Evolutionary conservation across 2,888 invertebrate species (phyloP).

Genomic region (Entomobrya proxima): DNA sequence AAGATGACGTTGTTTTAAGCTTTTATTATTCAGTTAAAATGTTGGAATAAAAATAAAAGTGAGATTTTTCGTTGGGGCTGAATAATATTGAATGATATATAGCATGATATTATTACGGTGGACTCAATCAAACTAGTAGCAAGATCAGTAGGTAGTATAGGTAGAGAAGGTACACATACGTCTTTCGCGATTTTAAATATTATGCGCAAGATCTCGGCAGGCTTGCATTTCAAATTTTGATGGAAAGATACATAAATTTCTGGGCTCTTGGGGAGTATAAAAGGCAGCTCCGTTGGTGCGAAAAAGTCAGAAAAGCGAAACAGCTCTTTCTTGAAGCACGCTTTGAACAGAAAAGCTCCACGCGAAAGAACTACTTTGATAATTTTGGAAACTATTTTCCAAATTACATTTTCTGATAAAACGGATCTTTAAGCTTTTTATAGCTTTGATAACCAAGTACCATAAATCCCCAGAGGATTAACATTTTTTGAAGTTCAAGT

Average conservation of each 20-base stretch:
- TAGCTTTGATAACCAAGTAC: not conserved
- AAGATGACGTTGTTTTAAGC: too few relatives aligned
- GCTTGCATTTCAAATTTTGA: slow-evolving; percentile 29
- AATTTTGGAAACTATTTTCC: slow-evolving; percentile 4
- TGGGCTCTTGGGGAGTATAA: slow-evolving; percentile 6
- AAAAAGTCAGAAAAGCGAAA: not conserved
- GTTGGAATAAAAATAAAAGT: not conserved
- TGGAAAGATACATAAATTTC: slow-evolving; percentile 2
- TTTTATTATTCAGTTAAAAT: not conserved
- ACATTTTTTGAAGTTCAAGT: slow-evolving; percentile 37
- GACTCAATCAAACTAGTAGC: too few relatives aligned
- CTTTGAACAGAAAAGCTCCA: not conserved
- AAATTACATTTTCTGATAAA: not conserved
- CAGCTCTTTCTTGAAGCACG: slow-evolving; percentile 4
- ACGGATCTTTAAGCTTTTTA: not conserved
- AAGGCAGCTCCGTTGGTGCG: not conserved
- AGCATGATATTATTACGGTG: too few relatives aligned
- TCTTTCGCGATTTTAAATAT: slow-evolving; percentile 27
- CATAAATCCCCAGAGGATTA: not conserved
- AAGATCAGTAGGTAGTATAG: not conserved
- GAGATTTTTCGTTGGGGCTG: not conserved
- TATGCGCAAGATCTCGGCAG: slow-evolving; percentile 23
- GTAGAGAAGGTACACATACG: not conserved
- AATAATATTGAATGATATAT: not conserved
- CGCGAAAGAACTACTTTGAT: not conserved